A percentile compares a stretch with the other conserved stretches of the same genome.
Evolutionary conservation across 2,113 vertebrate species (phyloP).

Genomic region (Cyrtonyx montezumae): DNA sequence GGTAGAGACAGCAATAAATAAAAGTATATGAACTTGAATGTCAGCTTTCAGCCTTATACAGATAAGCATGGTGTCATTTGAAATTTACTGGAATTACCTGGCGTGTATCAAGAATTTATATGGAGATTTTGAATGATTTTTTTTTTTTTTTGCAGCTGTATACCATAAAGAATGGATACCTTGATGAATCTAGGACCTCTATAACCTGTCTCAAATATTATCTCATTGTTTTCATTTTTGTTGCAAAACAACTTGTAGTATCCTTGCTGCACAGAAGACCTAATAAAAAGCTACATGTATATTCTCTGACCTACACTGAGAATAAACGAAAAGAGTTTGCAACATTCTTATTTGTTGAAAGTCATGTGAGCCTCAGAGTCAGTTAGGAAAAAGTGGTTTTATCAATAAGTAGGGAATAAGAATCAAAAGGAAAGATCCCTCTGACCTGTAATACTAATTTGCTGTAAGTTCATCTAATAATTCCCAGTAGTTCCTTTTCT

Average conservation of each 20-base stretch:
- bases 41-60: background rate
- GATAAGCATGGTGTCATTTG: background rate
- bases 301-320: background rate
- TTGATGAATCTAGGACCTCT: background rate
- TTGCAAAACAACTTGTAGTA: background rate
- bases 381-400: background rate
- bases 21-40: background rate
- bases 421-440: background rate
- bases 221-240: background rate
- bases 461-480: background rate
- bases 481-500: background rate
- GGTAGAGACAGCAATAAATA: background rate
- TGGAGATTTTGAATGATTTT: background rate
- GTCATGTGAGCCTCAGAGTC: background rate
- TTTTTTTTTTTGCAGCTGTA: background rate
- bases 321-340: background rate
- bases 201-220: background rate
- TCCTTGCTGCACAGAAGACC: background rate
- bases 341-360: background rate
- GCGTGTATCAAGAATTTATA: background rate
- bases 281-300: background rate
- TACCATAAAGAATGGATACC: background rate
- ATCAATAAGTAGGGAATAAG: background rate
- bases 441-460: background rate
- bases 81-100: background rate